phyloP scores from a whole-genome alignment of 1,140 invertebrate species.

The Batillaria attramentaria region DNA sequence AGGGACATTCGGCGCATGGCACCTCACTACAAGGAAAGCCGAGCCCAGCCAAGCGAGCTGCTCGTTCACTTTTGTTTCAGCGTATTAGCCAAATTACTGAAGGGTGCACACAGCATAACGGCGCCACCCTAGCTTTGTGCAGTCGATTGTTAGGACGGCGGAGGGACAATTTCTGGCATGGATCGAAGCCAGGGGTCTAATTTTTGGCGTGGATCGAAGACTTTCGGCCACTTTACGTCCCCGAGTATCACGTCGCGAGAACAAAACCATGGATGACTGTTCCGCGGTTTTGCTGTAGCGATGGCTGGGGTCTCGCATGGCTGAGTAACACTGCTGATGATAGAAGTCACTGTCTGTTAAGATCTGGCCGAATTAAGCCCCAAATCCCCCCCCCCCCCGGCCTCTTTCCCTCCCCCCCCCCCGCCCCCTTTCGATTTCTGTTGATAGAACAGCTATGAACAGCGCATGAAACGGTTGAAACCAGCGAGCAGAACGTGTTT shows the following conservation, averaged over 20 bases:
- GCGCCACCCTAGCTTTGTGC: background rate
- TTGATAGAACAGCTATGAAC: too few relatives aligned
- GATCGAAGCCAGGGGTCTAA: background rate
- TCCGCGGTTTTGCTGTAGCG: background rate
- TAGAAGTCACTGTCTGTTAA: background rate
- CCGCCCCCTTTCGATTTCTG: too few relatives aligned
- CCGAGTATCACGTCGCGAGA: conserved; percentile 27
- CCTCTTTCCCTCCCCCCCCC: background rate
- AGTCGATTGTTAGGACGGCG: conserved; percentile 26
- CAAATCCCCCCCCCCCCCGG: background rate
- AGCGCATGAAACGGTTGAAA: too few relatives aligned
- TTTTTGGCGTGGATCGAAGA: conserved; percentile 26
- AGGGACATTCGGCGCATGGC: background rate
- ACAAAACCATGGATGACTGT: background rate
- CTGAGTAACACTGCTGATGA: background rate
- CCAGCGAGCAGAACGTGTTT: too few relatives aligned
- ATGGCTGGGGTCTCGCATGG: background rate
- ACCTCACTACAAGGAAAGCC: background rate
- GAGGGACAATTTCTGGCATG: conserved; percentile 29
- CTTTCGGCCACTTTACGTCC: conserved; percentile 22
- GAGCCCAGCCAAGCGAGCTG: background rate
- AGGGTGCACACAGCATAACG: background rate
- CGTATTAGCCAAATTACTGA: conserved; percentile 29
- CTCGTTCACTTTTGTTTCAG: conserved; percentile 8
- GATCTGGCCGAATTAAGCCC: background rate